Evolutionary conservation across 92 coral and sea anemone species (phyloP).

Genomic region (Virgularia gustaviana): DNA sequence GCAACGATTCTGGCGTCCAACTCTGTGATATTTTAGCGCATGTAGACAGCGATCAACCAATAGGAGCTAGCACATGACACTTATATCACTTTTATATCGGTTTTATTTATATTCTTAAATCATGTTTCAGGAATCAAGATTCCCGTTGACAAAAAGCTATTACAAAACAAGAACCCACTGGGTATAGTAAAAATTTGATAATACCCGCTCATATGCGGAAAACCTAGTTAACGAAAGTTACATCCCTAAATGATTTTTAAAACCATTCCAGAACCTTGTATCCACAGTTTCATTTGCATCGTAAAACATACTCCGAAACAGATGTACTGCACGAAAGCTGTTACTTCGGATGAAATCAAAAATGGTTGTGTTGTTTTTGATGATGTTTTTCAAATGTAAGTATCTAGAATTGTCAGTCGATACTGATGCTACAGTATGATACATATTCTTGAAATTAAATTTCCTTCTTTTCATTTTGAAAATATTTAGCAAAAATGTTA

Average conservation of each 20-base stretch:
- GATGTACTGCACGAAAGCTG: slow-evolving; percentile 72
- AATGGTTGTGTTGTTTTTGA: slow-evolving; percentile 72
- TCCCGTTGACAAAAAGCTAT: slow-evolving; percentile 68
- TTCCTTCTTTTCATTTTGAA: not conserved
- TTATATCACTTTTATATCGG: not conserved
- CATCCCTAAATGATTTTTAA: not conserved
- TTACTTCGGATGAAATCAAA: slow-evolving; percentile 75
- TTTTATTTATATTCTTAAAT: not conserved
- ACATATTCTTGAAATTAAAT: not conserved
- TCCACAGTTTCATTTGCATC: slow-evolving; percentile 78
- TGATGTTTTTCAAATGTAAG: slow-evolving; percentile 88
- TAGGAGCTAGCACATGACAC: too few relatives aligned
- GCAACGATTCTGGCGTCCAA: too few relatives aligned
- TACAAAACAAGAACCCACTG: slow-evolving; percentile 47
- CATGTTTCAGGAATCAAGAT: slow-evolving; percentile 61
- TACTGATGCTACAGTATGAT: not conserved
- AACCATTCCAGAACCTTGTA: slow-evolving; percentile 69
- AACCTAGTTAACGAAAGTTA: not conserved
- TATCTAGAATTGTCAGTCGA: not conserved
- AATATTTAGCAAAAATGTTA: slow-evolving; percentile 61
- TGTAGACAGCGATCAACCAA: too few relatives aligned
- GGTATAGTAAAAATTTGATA: not conserved
- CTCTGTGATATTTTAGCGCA: too few relatives aligned
- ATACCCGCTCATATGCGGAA: not conserved
- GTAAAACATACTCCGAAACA: slow-evolving; percentile 77